Conservation (phyloP, 1,140 invertebrate genomes). For the Bombus vancouverensis region DNA sequence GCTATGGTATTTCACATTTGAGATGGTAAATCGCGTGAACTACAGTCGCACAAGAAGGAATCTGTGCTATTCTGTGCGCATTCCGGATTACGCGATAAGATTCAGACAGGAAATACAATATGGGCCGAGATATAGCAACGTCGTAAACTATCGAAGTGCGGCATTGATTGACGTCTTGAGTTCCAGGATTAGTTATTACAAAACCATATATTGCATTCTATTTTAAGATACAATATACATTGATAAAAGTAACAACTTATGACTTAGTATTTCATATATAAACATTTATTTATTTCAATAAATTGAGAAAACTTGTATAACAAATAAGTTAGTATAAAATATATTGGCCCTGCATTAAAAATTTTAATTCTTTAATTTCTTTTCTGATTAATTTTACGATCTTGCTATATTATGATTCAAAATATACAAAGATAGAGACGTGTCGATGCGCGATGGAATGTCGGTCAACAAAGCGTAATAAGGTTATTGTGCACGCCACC, state of each 20-base stretch:
- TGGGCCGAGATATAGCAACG: neutral
- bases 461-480: slow-evolving; percentile 14
- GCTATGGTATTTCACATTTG: neutral
- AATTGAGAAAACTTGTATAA: too few species aligned
- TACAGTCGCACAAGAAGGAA: slow-evolving; percentile 19
- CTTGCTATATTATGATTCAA: neutral
- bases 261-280: too few species aligned
- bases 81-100: slow-evolving; percentile 1
- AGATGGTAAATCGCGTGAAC: neutral
- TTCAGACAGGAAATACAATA: neutral
- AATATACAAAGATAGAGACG: neutral
- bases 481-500: slow-evolving; percentile 4
- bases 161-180: neutral
- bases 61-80: neutral
- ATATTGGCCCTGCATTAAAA: too few species aligned
- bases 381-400: neutral
- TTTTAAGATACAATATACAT: neutral
- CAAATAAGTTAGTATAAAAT: too few species aligned
- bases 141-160: neutral
- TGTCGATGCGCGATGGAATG: too few species aligned
- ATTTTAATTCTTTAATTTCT: neutral
- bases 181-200: neutral
- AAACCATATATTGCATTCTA: neutral
- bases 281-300: too few species aligned
- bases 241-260: neutral